A percentile compares a stretch with the other conserved stretches of the same genome.
phyloP scores from a whole-genome alignment of 2,797 vertebrate species.

The Acanthurus leucopareius region DNA sequence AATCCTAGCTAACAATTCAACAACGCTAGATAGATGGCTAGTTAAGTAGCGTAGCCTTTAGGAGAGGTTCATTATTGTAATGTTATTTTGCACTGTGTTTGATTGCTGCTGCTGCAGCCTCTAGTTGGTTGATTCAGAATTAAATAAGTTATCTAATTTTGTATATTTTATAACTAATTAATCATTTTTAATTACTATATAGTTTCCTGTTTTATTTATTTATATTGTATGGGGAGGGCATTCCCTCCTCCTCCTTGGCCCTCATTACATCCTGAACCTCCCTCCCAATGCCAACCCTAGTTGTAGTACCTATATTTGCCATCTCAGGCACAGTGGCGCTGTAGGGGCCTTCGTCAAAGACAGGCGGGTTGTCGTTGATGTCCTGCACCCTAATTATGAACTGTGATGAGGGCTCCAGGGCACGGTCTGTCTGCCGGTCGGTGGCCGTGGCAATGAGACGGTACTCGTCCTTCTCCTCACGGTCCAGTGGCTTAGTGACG shows the following conservation, averaged over 20 bases:
- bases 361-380: conserved; percentile 94
- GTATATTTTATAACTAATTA: too few species aligned
- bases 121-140: too few species aligned
- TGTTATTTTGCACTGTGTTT: too few species aligned
- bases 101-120: too few species aligned
- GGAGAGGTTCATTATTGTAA: too few species aligned
- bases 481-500: conserved; percentile 93
- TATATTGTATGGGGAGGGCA: background rate
- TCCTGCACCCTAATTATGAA: conserved; percentile 95
- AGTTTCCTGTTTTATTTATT: background rate
- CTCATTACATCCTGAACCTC: background rate
- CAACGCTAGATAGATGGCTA: too few species aligned
- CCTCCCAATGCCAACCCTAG: background rate
- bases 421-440: conserved; percentile 91
- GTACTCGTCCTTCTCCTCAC: conserved; percentile 94
- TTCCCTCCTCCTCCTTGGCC: too few species aligned
- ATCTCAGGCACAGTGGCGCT: conserved; percentile 92
- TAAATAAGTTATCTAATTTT: too few species aligned
- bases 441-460: conserved; percentile 92
- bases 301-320: conserved; percentile 91
- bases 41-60: too few species aligned
- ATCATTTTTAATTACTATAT: too few species aligned
- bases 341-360: conserved; percentile 92
- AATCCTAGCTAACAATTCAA: too few species aligned
- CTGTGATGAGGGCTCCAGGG: conserved; percentile 93